Evolutionary conservation across 2,797 vertebrate species (phyloP), one percentile per base, ranked within the genome.

Genomic region (Pseudochaenichthys georgianus): DNA sequence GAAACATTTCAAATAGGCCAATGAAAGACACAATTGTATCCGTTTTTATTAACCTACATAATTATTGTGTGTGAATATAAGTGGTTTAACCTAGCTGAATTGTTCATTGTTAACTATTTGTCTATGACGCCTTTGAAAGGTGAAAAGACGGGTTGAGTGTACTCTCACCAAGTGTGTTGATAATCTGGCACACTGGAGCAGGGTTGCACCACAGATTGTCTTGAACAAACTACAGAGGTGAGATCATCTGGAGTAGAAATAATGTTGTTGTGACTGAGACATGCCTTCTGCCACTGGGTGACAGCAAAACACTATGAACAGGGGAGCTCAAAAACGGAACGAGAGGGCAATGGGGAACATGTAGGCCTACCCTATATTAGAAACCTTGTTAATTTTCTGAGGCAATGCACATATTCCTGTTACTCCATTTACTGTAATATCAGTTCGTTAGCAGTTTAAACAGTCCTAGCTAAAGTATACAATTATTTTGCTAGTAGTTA

Each of bases 201-300:
- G 28, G 52, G 58, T 2, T 64, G 34, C 21, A 28, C 28, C 21
- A 28, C 28, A 50, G 34, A 38, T 48, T 16, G 8, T 9, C 16
- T 55, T 45, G 15, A 53, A 53, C 23, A 46, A 48, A 31, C 51
- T 8, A 42, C 38, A 59, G 1, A 9, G 81, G 72, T 80, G 72
- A 86, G 63, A 23, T 64, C 34, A 59, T 17, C 13, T 15, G 62
- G 10, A 42, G 9, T 0, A 16, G 41, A 45, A 21, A 55, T 28
- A 13, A 9, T 21, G 10, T 45, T 59, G 5, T 12, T 48, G 13
- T 73, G 19, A 63, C 12, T 61, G 9, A 64, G 12, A 41, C 54
- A 23, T 19, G 15, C 3, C 63, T 82, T 78, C 62, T 42, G 52
- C 89, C 88, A 88, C 88, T 84, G 51, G 87, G 87, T 75, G 90